Evolutionary conservation across 2,888 invertebrate species (phyloP), one percentile per base, ranked within the genome.

Genomic region (Dicranocentrus wangi): DNA sequence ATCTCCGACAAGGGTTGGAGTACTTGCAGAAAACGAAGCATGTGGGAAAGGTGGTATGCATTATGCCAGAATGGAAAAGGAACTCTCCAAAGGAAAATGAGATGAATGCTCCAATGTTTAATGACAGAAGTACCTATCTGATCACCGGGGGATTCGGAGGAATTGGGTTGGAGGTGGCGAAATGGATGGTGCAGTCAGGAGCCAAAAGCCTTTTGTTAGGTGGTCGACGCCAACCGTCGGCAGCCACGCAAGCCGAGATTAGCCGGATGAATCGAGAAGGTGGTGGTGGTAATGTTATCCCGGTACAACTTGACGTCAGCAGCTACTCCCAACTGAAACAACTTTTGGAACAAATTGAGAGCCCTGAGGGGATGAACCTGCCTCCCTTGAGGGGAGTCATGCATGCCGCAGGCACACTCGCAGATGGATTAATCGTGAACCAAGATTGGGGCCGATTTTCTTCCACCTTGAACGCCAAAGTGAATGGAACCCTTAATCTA

Each of bases 71-170:
- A 39, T 3, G 39, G 8, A 15, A n/a, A 21, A 47, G 2, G n/a
- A 51, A 25, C 8, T n/a, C n/a, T 3, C 13, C 23, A 15, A 10
- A 2, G 8, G 60, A n/a, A 17, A 25, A 3, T 3, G 19, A 13
- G 19, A 27, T 43, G 7, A 23, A 51, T 15, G 47, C 63, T 17
- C 63, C 32, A 2, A 7, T 47, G 15, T 73, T 73, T 25, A 51
- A 73, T 17, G 25, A 21, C 2, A 28, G 51, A 15, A 55, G 60
- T 10, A 79, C 79, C 1, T 82, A 82, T 10, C 39, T 82, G 13
- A 60, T 82, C 8, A 82, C 82, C 1, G 82, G 82, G 10, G 82
- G 82, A 1, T 23, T 79, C 0, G 75, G 75, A 0, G 79, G 82
- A 0, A 82, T 82, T 23, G 82, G 82, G 1, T 71, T 82, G 1